A percentile compares a stretch with the other conserved stretches of the same genome.
phyloP scores from a whole-genome alignment of 2,888 invertebrate genomes.

The Idaea biselata region DNA sequence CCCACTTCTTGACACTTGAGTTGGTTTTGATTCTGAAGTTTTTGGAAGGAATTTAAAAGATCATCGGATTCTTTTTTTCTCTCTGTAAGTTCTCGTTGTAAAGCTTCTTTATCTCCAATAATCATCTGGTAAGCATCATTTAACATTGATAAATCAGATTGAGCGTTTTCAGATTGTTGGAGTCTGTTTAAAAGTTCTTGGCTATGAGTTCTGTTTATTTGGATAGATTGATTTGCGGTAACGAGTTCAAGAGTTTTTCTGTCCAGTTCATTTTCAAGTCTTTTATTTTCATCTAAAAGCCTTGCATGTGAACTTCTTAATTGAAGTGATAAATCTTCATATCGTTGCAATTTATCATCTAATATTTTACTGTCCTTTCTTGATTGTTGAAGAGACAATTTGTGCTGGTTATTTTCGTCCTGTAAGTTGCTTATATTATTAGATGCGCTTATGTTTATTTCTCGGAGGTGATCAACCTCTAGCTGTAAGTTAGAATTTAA shows the following conservation, averaged over 20 bases:
- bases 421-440: conserved; percentile 44
- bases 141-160: conserved; percentile 40
- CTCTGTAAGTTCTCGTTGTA: conserved; percentile 38
- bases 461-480: conserved; percentile 50
- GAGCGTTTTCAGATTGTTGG: conserved; percentile 38
- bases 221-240: conserved; percentile 36
- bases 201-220: conserved; percentile 48
- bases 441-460: conserved; percentile 38
- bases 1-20: conserved; percentile 30
- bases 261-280: conserved; percentile 44
- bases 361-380: conserved; percentile 51
- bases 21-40: conserved; percentile 16
- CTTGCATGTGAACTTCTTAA: conserved; percentile 43
- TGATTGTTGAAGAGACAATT: conserved; percentile 40
- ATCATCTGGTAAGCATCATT: conserved; percentile 36
- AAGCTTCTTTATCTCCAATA: conserved; percentile 38
- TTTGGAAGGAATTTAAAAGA: conserved; percentile 16
- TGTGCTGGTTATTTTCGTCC: conserved; percentile 46
- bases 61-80: conserved; percentile 38
- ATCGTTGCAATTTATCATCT: conserved; percentile 41
- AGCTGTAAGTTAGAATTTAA: conserved; percentile 41
- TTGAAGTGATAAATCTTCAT: conserved; percentile 40
- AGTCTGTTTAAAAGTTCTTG: conserved; percentile 39
- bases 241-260: conserved; percentile 42
- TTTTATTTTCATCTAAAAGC: conserved; percentile 41